phyloP scores from a whole-genome alignment of 2,888 invertebrate genomes.

The Stenurella melanura region DNA sequence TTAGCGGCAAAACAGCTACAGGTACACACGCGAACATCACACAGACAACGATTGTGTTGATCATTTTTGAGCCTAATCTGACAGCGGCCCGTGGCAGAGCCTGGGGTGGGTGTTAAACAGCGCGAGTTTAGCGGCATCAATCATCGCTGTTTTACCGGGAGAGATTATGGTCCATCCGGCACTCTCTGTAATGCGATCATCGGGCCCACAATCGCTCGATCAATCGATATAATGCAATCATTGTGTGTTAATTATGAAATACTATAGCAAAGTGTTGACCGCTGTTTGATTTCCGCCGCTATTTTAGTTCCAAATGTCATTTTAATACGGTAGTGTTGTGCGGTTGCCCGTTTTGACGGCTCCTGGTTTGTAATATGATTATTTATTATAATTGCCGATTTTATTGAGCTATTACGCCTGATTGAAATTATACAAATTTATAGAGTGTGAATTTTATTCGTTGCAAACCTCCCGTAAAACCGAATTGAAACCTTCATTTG shows the following conservation, averaged over 20 bases:
- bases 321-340: conserved; percentile 67
- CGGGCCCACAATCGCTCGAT: conserved; percentile 66
- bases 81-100: conserved; percentile 46
- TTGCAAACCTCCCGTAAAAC: conserved; percentile 5
- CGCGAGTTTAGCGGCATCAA: conserved; percentile 67
- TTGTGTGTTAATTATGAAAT: conserved; percentile 71
- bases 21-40: conserved; percentile 43
- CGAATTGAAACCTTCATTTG: neutral
- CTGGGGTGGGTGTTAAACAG: conserved; percentile 58
- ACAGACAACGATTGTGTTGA: conserved; percentile 46
- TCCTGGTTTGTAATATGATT: conserved; percentile 65
- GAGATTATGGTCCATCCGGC: conserved; percentile 66
- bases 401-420: conserved; percentile 64
- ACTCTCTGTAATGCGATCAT: conserved; percentile 69
- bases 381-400: conserved; percentile 68
- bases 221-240: conserved; percentile 71
- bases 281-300: conserved; percentile 70
- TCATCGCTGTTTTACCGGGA: conserved; percentile 68
- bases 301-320: conserved; percentile 69
- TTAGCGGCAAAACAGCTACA: conserved; percentile 43
- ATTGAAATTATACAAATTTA: conserved; percentile 64
- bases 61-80: conserved; percentile 55
- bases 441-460: conserved; percentile 43
- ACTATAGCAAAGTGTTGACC: conserved; percentile 71
- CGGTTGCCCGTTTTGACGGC: conserved; percentile 67